A percentile compares a stretch with the other conserved stretches of the same genome.
Conservation (phyloP, 2,888 invertebrate species). For the Diarsia dahlii region DNA sequence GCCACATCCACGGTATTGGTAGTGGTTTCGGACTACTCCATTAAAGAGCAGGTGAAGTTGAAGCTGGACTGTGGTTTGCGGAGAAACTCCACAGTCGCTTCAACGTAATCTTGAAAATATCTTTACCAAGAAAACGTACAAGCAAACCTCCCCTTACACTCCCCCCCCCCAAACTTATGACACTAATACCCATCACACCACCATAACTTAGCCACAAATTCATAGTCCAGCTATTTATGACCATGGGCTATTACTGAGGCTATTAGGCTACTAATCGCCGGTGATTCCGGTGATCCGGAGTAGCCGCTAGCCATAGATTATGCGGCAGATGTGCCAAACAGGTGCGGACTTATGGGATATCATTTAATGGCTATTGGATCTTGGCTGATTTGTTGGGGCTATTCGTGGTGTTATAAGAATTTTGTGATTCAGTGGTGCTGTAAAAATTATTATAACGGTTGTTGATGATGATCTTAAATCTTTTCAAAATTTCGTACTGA, state of each 20-base stretch:
- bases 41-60: too few relatives aligned
- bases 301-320: slow-evolving; percentile 66
- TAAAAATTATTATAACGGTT: background rate
- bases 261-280: slow-evolving; percentile 79
- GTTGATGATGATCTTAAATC: background rate
- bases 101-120: too few relatives aligned
- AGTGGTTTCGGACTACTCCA: too few relatives aligned
- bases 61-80: too few relatives aligned
- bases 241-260: slow-evolving; percentile 72
- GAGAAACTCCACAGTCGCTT: too few relatives aligned
- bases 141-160: background rate
- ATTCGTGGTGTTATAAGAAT: background rate
- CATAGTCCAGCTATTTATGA: slow-evolving; percentile 74
- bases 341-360: slow-evolving; percentile 63
- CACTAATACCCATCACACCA: slow-evolving; percentile 27
- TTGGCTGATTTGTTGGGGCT: slow-evolving; percentile 51
- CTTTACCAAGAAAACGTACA: background rate
- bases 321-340: slow-evolving; percentile 65
- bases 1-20: too few relatives aligned
- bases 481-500: background rate
- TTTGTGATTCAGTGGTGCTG: background rate
- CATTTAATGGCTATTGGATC: slow-evolving; percentile 56
- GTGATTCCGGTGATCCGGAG: slow-evolving; percentile 69
- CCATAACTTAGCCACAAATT: slow-evolving; percentile 72
- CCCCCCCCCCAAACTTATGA: slow-evolving; percentile 2